Percentiles rank a stretch among this genome's conserved stretches.
Conservation (phyloP, 2,113 vertebrate genomes). For the Numenius arquata region DNA sequence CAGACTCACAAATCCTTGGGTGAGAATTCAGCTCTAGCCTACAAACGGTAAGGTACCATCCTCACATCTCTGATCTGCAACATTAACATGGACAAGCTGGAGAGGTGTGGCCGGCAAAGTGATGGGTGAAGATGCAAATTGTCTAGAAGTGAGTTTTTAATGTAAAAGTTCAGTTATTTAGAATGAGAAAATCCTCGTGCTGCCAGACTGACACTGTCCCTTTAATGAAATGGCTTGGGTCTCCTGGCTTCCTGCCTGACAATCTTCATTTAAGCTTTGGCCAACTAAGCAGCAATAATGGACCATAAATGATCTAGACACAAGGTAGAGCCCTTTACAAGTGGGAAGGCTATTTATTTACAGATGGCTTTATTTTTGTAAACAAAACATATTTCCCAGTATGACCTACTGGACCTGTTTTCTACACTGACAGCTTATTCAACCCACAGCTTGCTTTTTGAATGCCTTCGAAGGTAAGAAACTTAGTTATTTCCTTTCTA, state of each 20-base stretch:
- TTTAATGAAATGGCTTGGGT: conserved; percentile 61
- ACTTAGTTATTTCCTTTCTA: not conserved
- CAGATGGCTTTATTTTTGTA: not conserved
- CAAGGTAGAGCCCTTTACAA: conserved; percentile 25
- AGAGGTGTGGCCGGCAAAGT: not conserved
- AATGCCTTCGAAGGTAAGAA: conserved; percentile 59
- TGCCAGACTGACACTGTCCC: conserved; percentile 25
- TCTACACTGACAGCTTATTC: not conserved
- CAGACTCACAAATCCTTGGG: not conserved
- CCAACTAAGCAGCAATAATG: conserved; percentile 33
- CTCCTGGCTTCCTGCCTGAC: conserved; percentile 64
- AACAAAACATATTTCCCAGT: not conserved
- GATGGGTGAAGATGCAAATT: not conserved
- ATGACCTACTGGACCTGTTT: not conserved
- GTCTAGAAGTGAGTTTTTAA: not conserved
- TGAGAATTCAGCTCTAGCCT: not conserved
- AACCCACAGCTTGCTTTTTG: not conserved
- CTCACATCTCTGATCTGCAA: not conserved
- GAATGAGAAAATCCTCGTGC: not conserved
- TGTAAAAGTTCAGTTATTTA: not conserved
- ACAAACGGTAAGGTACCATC: not conserved
- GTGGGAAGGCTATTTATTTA: not conserved
- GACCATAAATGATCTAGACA: conserved; percentile 27
- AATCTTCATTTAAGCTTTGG: conserved; percentile 49
- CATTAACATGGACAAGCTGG: not conserved